Base-by-base conservation (phyloP, 2,888 invertebrate species). In the Theretra japonica region DNA sequence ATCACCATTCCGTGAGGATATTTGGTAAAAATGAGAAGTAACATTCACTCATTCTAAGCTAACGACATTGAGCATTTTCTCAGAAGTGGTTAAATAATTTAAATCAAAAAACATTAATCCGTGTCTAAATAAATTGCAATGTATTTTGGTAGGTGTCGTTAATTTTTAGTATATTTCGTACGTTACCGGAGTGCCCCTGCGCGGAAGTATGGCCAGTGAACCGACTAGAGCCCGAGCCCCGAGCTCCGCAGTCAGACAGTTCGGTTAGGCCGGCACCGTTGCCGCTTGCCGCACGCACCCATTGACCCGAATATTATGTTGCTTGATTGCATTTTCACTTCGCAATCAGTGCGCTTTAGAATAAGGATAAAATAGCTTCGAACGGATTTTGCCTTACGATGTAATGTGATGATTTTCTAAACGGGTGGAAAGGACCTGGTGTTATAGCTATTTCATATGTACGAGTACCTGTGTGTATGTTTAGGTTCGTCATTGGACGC, bases 241-340 rank as follows among this genome's bases (percentile, higher is more conserved):
- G 41, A 15, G 41, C 41, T 41, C 41, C 53, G 48, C 25, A 68
- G 17, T n/a, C 68, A 50, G 65, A 21, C 72, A 75, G 77, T 77
- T 75, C 75, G 77, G 77, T 65, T 65, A 23, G 75, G 74, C 76
- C 76, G 79, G 76, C 79, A 76, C 57, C 72, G 60, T 60, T 69
- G 72, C 30, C 74, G 75, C 76, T 74, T 59, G 73, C 68, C 71
- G 78, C 82, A 82, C 84, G 85, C 84, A 87, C 85, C 83, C 85
- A 87, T 82, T 89, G 88, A 90, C 90, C 89, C 84, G 80, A 88
- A 89, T 89, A 85, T 79, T 80, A 77, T 77, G 77, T 81, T 83
- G 81, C 82, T 82, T 80, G 85, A 84, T 84, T 85, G 86, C 86
- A 87, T 86, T 91, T 88, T 89, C 84, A 86, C 88, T 87, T 86